Conservation (phyloP, 1,140 invertebrate genomes). For the Tenebrio molitor region DNA sequence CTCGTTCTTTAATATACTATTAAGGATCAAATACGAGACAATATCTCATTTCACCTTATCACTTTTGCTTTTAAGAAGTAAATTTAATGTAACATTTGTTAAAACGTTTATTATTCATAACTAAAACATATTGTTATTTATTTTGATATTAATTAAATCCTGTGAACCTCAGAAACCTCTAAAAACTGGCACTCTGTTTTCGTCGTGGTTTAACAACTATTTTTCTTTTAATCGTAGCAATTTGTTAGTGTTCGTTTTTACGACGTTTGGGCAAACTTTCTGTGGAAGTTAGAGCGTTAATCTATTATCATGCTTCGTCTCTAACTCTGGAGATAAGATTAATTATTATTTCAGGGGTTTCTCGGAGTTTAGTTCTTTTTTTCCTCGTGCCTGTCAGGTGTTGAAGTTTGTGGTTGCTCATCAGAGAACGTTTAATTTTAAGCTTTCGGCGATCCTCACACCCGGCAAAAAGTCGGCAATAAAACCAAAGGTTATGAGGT, state of each 20-base stretch:
- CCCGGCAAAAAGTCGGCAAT: background rate
- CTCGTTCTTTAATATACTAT: too few species aligned
- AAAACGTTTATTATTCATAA: too few species aligned
- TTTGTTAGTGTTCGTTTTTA: slow-evolving; percentile 38
- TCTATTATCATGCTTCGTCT: slow-evolving; percentile 36
- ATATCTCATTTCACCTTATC: too few species aligned
- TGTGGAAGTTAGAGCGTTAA: slow-evolving; percentile 34
- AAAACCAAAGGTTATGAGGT: slow-evolving; percentile 13
- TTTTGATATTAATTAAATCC: too few species aligned
- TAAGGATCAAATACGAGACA: too few species aligned
- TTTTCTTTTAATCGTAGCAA: slow-evolving; percentile 30
- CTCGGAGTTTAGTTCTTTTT: slow-evolving; percentile 20
- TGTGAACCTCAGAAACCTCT: too few species aligned
- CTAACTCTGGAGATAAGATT: slow-evolving; percentile 35
- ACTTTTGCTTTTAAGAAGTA: too few species aligned
- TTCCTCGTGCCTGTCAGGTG: slow-evolving; percentile 18
- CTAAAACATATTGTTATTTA: too few species aligned
- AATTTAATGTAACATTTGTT: too few species aligned
- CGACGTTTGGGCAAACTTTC: slow-evolving; percentile 31
- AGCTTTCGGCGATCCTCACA: background rate
- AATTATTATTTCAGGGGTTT: slow-evolving; percentile 39
- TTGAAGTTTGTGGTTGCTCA: slow-evolving; percentile 9
- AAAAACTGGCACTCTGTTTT: too few species aligned
- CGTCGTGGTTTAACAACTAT: background rate
- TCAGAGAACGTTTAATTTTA: slow-evolving; percentile 29